Conservation (phyloP, 2,888 invertebrate species). For the Xestia ashworthii region DNA sequence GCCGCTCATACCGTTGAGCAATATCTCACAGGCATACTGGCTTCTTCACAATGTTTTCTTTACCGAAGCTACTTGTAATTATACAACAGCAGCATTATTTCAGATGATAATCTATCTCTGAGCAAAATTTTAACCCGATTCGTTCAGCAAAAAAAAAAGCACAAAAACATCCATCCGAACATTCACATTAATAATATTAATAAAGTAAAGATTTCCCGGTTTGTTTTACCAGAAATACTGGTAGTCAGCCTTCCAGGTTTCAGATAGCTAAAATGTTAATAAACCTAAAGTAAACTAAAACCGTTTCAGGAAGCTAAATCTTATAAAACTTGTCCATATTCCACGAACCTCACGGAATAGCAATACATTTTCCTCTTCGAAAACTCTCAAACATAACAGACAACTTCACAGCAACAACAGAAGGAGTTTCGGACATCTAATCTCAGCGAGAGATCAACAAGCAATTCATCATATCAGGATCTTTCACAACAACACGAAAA, state of each 20-base stretch:
- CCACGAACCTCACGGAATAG: not conserved
- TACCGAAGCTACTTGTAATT: too few species aligned
- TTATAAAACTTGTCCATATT: not conserved
- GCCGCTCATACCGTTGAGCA: too few species aligned
- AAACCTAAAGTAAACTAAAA: not conserved
- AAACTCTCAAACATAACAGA: slow-evolving; percentile 30
- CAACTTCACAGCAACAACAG: slow-evolving; percentile 42
- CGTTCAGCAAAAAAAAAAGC: not conserved
- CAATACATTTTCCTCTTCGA: not conserved
- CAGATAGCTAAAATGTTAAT: not conserved
- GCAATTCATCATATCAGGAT: slow-evolving; percentile 76
- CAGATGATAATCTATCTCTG: not conserved
- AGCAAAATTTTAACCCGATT: not conserved
- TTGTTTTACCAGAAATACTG: not conserved
- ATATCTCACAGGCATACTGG: too few species aligned
- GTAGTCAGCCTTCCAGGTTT: not conserved
- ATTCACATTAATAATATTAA: not conserved
- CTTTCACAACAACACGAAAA: slow-evolving; percentile 72
- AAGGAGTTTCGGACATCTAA: slow-evolving; percentile 46
- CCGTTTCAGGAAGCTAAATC: too few species aligned
- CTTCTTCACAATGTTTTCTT: too few species aligned
- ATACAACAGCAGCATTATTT: not conserved
- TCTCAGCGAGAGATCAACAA: slow-evolving; percentile 66
- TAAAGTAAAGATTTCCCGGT: not conserved
- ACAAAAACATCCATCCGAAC: not conserved